Evolutionary conservation across 2,888 invertebrate genomes (phyloP).

Genomic region (Ophonus ardosiacus): DNA sequence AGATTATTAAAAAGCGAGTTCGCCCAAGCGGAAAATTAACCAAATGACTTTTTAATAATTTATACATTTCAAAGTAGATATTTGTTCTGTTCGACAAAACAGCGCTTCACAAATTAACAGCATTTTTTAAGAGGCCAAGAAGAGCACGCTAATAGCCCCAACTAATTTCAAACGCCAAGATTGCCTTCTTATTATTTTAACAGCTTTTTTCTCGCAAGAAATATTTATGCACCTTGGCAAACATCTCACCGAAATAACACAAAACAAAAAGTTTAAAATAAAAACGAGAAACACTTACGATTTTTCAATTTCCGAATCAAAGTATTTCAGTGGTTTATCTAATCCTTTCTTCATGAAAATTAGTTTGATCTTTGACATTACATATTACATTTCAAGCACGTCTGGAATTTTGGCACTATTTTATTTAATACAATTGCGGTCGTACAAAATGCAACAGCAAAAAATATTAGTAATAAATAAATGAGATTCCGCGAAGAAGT

Average conservation of each 20-base stretch:
- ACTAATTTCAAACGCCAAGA: conserved; percentile 53
- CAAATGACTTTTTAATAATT: conserved; percentile 72
- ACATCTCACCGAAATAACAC: background rate
- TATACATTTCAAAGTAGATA: conserved; percentile 70
- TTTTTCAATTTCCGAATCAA: too few relatives aligned
- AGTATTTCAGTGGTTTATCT: too few relatives aligned
- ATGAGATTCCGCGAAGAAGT: too few relatives aligned
- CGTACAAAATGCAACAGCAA: too few relatives aligned
- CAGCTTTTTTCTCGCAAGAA: conserved; percentile 16
- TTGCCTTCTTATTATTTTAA: conserved; percentile 45
- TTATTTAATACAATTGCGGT: too few relatives aligned
- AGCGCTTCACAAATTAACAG: conserved; percentile 61
- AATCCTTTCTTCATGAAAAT: too few relatives aligned
- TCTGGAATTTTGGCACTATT: too few relatives aligned
- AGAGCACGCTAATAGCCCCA: conserved; percentile 33
- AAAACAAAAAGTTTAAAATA: background rate
- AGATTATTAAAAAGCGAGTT: conserved; percentile 67
- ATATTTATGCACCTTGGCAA: conserved; percentile 23
- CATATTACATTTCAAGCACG: too few relatives aligned
- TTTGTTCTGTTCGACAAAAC: conserved; percentile 69
- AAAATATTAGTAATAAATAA: too few relatives aligned
- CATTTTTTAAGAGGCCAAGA: conserved; percentile 54
- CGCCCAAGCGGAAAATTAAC: conserved; percentile 71
- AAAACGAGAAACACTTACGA: too few relatives aligned
- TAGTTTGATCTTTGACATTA: too few relatives aligned